These are phyloP conservation scores for Pocillopora verrucosa DNA, from an alignment of 64 coral and sea anemone species.

Conservation along the genomic window DNA sequence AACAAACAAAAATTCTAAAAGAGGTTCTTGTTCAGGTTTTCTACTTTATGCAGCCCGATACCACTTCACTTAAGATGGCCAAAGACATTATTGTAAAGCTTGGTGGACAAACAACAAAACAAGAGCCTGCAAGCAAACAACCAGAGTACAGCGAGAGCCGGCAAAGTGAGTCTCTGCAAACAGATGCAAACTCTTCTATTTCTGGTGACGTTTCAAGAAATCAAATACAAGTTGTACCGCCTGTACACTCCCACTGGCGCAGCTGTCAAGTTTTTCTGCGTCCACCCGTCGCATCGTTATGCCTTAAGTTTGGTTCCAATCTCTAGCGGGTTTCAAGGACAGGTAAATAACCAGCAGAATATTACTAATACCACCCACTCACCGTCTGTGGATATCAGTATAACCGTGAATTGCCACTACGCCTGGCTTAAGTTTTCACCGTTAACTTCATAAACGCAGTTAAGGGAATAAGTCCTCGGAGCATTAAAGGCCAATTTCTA, in stretches of 20 bases:
- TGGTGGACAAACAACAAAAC: neutral
- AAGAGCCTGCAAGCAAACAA: neutral
- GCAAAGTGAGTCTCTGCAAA: neutral
- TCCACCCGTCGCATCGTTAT: slow-evolving; percentile 67
- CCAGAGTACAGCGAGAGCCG: neutral
- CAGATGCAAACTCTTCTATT: neutral
- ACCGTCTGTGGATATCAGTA: no score
- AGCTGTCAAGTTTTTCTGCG: slow-evolving; percentile 45
- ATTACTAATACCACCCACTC: no score
- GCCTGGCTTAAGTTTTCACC: no score
- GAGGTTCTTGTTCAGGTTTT: slow-evolving; percentile 1
- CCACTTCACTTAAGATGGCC: neutral
- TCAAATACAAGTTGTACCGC: slow-evolving; percentile 32
- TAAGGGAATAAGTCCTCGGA: no score
- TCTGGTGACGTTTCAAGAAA: neutral
- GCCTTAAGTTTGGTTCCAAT: slow-evolving; percentile 53
- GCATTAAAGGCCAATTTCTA: no score
- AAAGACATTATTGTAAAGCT: slow-evolving; percentile 18
- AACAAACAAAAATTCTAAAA: no score
- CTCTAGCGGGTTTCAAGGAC: slow-evolving; percentile 41
- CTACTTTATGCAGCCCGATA: slow-evolving; percentile 52
- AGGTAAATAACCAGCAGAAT: slow-evolving; percentile 2
- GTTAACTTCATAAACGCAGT: no score
- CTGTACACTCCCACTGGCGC: slow-evolving; percentile 34
- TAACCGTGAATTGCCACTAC: no score